Conservation (phyloP, 1,140 invertebrate species). For the Lasioglossum baleicum region DNA sequence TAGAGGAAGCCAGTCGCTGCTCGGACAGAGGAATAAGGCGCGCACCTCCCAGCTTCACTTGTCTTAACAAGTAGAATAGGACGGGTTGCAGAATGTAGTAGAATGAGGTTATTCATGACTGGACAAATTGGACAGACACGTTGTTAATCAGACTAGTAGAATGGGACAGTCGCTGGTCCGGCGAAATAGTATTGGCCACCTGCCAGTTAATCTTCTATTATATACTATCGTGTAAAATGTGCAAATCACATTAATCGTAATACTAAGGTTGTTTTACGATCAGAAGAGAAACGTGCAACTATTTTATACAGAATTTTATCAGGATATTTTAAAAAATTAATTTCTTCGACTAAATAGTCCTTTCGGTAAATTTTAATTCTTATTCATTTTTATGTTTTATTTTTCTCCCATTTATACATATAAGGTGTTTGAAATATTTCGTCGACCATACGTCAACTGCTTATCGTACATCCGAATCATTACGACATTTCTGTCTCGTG, state of each 20-base stretch:
- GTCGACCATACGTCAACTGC: no score
- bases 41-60: neutral
- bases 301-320: no score
- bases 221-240: neutral
- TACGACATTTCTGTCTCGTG: no score
- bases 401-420: no score
- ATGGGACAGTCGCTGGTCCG: neutral
- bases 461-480: no score
- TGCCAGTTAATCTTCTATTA: neutral
- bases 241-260: neutral
- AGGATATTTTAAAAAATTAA: no score
- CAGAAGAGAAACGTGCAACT: no score
- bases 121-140: neutral
- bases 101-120: neutral
- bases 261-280: neutral
- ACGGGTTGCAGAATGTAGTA: neutral
- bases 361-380: no score
- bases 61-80: conserved; percentile 1
- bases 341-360: no score
- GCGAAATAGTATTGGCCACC: neutral
- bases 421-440: no score
- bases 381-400: no score
- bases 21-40: neutral
- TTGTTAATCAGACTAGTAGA: neutral
- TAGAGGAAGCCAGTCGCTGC: neutral